These are phyloP conservation scores for Acrocephalus scirpaceus DNA, from an alignment of 2,797 vertebrate genomes.

Conservation along the genomic window DNA sequence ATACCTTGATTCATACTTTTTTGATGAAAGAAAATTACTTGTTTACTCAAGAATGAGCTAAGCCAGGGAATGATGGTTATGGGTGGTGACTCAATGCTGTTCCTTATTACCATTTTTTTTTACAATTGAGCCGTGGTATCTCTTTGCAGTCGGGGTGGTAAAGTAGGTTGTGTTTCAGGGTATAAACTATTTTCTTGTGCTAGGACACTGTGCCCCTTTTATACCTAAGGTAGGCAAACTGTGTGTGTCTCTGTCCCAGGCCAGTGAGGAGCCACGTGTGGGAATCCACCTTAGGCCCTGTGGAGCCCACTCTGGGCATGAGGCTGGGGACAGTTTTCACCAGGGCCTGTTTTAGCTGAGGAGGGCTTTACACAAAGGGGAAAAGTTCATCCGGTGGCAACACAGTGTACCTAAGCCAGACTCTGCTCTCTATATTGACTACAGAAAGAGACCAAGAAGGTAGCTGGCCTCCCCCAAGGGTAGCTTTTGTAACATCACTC, in stretches of 20 bases:
- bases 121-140: rapidly evolving
- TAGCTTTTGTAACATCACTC: not conserved
- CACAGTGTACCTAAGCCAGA: not conserved
- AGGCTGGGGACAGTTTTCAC: not conserved
- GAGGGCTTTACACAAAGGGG: not conserved
- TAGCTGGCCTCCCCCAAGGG: not conserved
- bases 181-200: not conserved
- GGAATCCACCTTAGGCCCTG: not conserved
- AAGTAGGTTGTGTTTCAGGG: not conserved
- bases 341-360: not conserved
- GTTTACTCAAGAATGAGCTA: not conserved
- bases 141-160: not conserved
- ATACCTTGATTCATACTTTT: not conserved
- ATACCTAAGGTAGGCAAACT: not conserved
- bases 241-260: not conserved
- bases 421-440: not conserved
- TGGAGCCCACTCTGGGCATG: not conserved
- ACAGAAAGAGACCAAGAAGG: not conserved
- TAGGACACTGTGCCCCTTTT: not conserved
- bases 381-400: not conserved
- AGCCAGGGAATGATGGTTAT: not conserved
- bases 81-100: not conserved
- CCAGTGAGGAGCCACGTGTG: not conserved
- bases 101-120: not conserved
- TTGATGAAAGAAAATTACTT: not conserved